Percentiles rank a stretch among this genome's conserved stretches.
Conservation (phyloP, 2,888 invertebrate genomes). For the Mythimna vitellina region DNA sequence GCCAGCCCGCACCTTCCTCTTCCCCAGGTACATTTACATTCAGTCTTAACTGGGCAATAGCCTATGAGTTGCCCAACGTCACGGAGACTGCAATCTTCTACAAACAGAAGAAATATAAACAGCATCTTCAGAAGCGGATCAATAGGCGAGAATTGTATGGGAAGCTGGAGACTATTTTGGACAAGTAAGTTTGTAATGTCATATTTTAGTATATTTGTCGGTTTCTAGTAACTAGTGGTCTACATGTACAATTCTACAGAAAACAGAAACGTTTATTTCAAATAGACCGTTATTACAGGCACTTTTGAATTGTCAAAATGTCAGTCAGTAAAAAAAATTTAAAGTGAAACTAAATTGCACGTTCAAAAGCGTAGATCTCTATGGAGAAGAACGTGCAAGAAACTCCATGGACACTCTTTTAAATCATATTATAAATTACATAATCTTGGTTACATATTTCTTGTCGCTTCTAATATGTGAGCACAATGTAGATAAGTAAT, state of each 20-base stretch:
- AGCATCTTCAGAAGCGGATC: conserved; percentile 90
- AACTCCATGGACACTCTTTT: too few species aligned
- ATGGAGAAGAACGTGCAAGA: too few species aligned
- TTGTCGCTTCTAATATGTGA: too few species aligned
- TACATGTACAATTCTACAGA: neutral
- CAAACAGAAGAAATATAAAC: conserved; percentile 73
- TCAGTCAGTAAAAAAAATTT: too few species aligned
- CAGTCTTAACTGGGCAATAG: conserved; percentile 93
- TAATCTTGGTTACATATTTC: too few species aligned
- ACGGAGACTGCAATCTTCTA: conserved; percentile 84
- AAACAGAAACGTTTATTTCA: too few species aligned
- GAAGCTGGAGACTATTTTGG: conserved; percentile 92
- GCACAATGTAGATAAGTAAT: too few species aligned
- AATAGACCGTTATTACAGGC: too few species aligned
- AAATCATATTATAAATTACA: too few species aligned
- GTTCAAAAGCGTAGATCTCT: too few species aligned
- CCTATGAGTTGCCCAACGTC: conserved; percentile 91
- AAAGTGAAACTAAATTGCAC: too few species aligned
- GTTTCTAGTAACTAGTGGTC: neutral
- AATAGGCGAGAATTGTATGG: conserved; percentile 93
- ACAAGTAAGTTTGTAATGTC: conserved; percentile 90
- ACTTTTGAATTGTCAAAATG: too few species aligned
- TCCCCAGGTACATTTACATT: conserved; percentile 91
- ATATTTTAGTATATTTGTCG: neutral
- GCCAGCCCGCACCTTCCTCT: conserved; percentile 84